Base-by-base conservation (phyloP, 2,113 vertebrate genomes). In the Hyaena hyaena region DNA sequence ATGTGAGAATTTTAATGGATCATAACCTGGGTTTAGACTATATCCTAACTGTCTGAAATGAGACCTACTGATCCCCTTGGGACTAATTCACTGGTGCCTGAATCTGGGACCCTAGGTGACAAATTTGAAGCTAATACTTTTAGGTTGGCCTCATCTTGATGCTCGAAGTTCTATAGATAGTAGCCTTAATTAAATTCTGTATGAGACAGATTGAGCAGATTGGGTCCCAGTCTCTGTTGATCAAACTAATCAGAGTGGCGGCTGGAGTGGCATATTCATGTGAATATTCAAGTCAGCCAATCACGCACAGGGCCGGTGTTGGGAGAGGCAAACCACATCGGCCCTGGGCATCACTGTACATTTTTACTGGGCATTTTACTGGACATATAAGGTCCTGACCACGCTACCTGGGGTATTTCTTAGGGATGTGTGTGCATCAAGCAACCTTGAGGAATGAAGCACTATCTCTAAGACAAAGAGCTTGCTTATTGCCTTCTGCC, bases 141-240 rank as follows among this genome's bases (percentile, higher is more conserved):
- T 5, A 55, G 35, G 35, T 28, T 74, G 79, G 71, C 26, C 24
- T 84, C 71, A 55, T 65, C 24, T 77, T 50, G 71, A 63, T 68
- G 26, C 43, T 35, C 65, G 53, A 58, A 50, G 77, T 92, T 92
- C 71, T 91, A 50, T 26, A 45, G 43, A 58, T 58, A 93, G 61
- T 73, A 48, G 43, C 69, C 68, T 76, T 82, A 86, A 93, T 85
- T 93, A 74, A 82, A 82, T 93, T 90, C 58, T 61, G n/a, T 35
- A 14, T 50, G 81, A 95, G 43, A 77, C 87, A 58, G 81, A 89
- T 12, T 45, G 74, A 53, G n/a, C 26, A 26, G 81, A 93, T 80
- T 55, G 61, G 73, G 66, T 53, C 61, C 21, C 61, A 93, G 68
- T 24, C 90, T 87, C 61, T 74, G 73, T 9, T 85, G 80, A 93